Base-by-base conservation (phyloP, 2,113 vertebrate genomes). In the Phodopus roborovskii region DNA sequence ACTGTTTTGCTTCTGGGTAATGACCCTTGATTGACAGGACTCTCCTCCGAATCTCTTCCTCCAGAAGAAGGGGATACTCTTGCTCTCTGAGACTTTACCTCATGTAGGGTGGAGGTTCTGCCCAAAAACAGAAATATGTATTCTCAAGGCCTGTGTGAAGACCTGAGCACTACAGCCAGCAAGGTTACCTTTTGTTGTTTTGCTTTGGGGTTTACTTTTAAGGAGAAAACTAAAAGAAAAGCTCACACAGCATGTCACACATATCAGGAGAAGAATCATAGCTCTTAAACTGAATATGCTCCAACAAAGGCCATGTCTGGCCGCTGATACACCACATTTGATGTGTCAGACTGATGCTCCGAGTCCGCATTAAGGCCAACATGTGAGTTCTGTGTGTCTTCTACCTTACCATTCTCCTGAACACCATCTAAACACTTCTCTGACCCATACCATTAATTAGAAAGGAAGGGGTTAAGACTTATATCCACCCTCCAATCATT, bases 361-460 rank as follows among this genome's bases (percentile, higher is more conserved):
- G 20, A 36, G 17, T 74, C 66, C 62, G n/a, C 71, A 24, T 91
- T 81, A 91, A 90, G 45, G 9, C 4, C 12, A 71, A 58, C 64
- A 82, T 53, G 22, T 16, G 88, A 13, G 84, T 50, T 91, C 45
- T 26, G 5, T 73, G 10, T 92, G 6, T 53, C 88, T 6, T 78
- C 22, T 36, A 74, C 36, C 91, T 53, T 13, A 64, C 73, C 4
- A 56, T 56, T 83, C 94, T 78, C 26, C 45, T 94, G 39, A 53
- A 96, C 91, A 90, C 33, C 10, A 48, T 45, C 7, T 75, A 5
- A 50, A 53, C 0, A 68, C 36, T 58, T 58, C 1, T 70, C 90
- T 82, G 45, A 87, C 50, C 79, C 90, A 87, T n/a, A 6, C 87
- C 75, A 88, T 75, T 90, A 88, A 78, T 48, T 73, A 60, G 39